A percentile compares a stretch with the other conserved stretches of the same genome.
Conservation (phyloP, 2,888 invertebrate species). For the Ophraella communa region DNA sequence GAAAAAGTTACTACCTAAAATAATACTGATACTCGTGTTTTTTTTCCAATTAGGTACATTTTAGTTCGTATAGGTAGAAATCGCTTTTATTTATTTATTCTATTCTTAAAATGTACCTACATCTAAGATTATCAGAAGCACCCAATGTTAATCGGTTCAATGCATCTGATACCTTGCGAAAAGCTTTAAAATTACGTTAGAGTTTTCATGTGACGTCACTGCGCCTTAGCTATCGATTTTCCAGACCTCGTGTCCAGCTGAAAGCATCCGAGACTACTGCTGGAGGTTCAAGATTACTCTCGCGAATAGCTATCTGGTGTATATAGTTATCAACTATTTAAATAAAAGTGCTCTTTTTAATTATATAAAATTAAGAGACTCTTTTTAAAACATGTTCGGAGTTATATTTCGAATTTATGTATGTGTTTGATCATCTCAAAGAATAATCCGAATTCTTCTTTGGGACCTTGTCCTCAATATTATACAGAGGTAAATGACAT, state of each 20-base stretch:
- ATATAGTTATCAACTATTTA: conserved; percentile 37
- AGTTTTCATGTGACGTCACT: conserved; percentile 56
- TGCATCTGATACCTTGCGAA: conserved; percentile 17
- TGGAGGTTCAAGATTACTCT: conserved; percentile 42
- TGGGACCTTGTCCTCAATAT: conserved; percentile 43
- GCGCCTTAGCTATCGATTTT: conserved; percentile 60
- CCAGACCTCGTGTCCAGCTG: conserved; percentile 56
- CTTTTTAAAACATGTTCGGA: conserved; percentile 29
- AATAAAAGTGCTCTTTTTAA: conserved; percentile 7
- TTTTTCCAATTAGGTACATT: too few relatives aligned
- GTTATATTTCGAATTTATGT: conserved; percentile 28
- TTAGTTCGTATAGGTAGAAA: too few relatives aligned
- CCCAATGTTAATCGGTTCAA: not conserved
- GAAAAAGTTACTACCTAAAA: too few relatives aligned
- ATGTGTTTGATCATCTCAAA: conserved; percentile 34
- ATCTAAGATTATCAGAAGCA: too few relatives aligned
- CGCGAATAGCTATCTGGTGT: conserved; percentile 31
- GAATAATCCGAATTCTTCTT: conserved; percentile 13
- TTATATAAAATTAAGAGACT: conserved; percentile 7
- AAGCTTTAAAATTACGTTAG: conserved; percentile 22
- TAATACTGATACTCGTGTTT: too few relatives aligned
- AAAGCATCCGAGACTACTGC: conserved; percentile 46
- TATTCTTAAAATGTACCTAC: too few relatives aligned
- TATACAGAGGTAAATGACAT: conserved; percentile 47
- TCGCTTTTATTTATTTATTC: too few relatives aligned